Conservation (phyloP, 2,888 invertebrate species). For the Hololepta plana region DNA sequence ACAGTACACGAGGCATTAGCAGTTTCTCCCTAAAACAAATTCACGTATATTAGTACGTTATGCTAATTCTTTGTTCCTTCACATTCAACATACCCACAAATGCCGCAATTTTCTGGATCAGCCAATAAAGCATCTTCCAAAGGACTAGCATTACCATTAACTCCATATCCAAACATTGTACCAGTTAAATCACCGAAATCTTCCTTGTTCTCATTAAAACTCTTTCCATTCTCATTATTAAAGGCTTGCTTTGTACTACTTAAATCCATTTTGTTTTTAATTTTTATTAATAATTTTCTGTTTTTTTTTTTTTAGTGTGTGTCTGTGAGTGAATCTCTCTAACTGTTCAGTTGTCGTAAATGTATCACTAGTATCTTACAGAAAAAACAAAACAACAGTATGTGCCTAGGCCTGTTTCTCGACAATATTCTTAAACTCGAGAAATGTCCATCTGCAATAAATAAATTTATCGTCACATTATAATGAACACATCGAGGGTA, state of each 20-base stretch:
- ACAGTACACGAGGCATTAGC: constrained; percentile 69
- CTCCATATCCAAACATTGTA: constrained; percentile 24
- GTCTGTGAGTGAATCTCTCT: too few species aligned
- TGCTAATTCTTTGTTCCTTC: not conserved
- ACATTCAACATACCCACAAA: constrained; percentile 28
- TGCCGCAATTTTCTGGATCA: constrained; percentile 27
- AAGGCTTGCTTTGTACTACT: too few species aligned
- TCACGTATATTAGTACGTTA: constrained; percentile 1
- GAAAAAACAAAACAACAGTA: too few species aligned
- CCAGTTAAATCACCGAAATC: constrained; percentile 21
- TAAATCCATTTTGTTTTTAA: too few species aligned
- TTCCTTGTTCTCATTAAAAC: constrained; percentile 15
- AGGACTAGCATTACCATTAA: constrained; percentile 20
- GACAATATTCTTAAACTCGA: constrained; percentile 21
- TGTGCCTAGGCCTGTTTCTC: constrained; percentile 18
- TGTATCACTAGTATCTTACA: too few species aligned
- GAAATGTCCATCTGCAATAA: constrained; percentile 23
- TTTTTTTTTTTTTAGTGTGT: too few species aligned
- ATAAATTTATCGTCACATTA: too few species aligned
- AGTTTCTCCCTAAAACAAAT: constrained; percentile 44
- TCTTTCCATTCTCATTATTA: not conserved
- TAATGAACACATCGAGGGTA: too few species aligned
- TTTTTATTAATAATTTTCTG: too few species aligned
- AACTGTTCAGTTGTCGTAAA: too few species aligned
- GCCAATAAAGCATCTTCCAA: constrained; percentile 25